phyloP scores from a whole-genome alignment of 2,888 invertebrate species.

The Ashinkailepas kermadecensis region DNA sequence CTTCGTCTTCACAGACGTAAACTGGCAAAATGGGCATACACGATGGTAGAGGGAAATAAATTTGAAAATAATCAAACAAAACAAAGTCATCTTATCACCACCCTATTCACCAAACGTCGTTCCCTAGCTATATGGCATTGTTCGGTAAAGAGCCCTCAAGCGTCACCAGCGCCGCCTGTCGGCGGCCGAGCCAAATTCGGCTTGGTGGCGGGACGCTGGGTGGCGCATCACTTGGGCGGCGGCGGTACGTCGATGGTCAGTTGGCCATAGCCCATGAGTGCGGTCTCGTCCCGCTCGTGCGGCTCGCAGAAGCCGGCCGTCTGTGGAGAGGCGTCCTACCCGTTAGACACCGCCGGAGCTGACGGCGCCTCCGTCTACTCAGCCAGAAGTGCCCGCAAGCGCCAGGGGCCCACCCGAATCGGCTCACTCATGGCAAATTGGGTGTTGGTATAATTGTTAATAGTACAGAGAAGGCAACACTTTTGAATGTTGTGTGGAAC shows the following conservation, averaged over 20 bases:
- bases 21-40: neutral
- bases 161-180: neutral
- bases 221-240: neutral
- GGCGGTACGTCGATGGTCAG: constrained; percentile 58
- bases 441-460: too few species aligned
- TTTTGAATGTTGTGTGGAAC: too few species aligned
- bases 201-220: neutral
- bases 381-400: too few species aligned
- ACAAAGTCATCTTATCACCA: neutral
- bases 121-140: neutral
- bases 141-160: neutral
- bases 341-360: too few species aligned
- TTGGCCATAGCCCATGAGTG: constrained; percentile 94
- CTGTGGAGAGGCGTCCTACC: constrained; percentile 37
- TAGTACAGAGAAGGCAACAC: too few species aligned
- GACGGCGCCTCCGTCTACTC: too few species aligned
- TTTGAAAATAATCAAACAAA: constrained; percentile 9
- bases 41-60: neutral
- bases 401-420: too few species aligned
- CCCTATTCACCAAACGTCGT: neutral
- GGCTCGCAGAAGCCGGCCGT: constrained; percentile 43
- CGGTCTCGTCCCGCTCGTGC: constrained; percentile 81
- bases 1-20: too few species aligned
- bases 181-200: neutral
- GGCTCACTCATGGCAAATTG: too few species aligned